Percentiles rank a stretch among this genome's conserved stretches.
Conservation (phyloP, 2,797 vertebrate species). For the Pseudocheirus occidentalis region DNA sequence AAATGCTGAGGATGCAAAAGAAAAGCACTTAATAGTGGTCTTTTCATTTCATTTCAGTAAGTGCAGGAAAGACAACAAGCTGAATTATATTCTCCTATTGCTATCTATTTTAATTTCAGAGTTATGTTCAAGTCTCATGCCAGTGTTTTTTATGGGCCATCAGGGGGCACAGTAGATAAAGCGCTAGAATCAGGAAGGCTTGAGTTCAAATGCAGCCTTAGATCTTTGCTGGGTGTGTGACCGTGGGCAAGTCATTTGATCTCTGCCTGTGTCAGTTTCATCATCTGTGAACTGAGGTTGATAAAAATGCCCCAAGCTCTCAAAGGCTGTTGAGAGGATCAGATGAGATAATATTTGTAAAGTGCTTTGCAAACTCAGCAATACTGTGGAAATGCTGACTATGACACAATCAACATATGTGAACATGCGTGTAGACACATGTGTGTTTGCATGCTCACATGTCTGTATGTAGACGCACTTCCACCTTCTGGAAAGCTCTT, state of each 20-base stretch:
- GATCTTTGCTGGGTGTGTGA: too few relatives aligned
- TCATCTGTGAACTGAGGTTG: neutral
- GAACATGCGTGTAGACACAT: neutral
- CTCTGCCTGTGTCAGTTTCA: neutral
- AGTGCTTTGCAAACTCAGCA: neutral
- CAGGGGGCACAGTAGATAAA: neutral
- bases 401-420: too few relatives aligned
- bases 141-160: neutral
- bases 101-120: neutral
- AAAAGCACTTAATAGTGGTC: neutral
- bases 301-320: neutral
- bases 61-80: neutral
- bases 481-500: neutral
- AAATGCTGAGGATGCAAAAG: neutral
- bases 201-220: too few relatives aligned
- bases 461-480: neutral
- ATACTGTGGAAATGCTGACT: neutral
- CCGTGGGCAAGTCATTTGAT: neutral
- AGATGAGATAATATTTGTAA: neutral
- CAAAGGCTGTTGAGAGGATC: too few relatives aligned
- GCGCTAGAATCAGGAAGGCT: too few relatives aligned
- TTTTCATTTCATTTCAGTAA: neutral
- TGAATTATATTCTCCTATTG: neutral
- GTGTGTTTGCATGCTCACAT: neutral
- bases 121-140: neutral